Base-by-base conservation (phyloP, 2,888 invertebrate species). In the Netelia inedita region DNA sequence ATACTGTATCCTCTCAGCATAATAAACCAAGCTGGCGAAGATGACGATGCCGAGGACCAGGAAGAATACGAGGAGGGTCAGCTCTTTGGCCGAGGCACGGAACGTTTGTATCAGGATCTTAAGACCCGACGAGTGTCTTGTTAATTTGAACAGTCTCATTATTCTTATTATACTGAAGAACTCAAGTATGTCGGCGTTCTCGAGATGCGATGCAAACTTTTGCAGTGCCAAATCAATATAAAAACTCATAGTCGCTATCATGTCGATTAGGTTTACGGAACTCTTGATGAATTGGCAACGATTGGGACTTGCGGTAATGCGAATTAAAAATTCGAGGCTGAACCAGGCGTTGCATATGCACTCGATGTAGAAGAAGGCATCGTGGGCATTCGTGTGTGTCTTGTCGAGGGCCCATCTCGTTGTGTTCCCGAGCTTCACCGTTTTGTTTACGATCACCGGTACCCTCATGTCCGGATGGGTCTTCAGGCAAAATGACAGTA, bases 301-400 rank as follows among this genome's bases (percentile, higher is more conserved):
- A 93, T 97, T 98, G 46, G 98, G 98, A 88, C 98, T 97, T 74
- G 98, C 98, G 91, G 98, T 97, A 95, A 99, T 98, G 87, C 99
- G 96, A 85, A 97, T 94, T 91, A 99, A 95, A 94, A 99, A 98
- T 94, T 99, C 99, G 92, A 99, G 96, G 50, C 99, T 99, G 95
- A 99, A 99, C 99, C 99, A 99, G 86, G 99, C 98, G 94, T 99
- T 99, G 95, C 99, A 99, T 89, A 99, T 96, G 95, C 98, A 98
- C 95, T 99, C 99, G 93, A 99, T 98, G 95, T 99, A 99, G 95
- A 99, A 99, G 95, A 99, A 99, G 91, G 98, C 98, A 88, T 98
- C 96, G 94, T 99, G 99, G 83, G 99, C 98, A 94, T 98, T 99
- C 76, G 99, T 99, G 94, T 97, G 97, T 91, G 96, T 95, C 94